Percentiles rank a stretch among this genome's conserved stretches.
Evolutionary conservation across 2,113 vertebrate species (phyloP).

Genomic region (Elephantulus edwardii): DNA sequence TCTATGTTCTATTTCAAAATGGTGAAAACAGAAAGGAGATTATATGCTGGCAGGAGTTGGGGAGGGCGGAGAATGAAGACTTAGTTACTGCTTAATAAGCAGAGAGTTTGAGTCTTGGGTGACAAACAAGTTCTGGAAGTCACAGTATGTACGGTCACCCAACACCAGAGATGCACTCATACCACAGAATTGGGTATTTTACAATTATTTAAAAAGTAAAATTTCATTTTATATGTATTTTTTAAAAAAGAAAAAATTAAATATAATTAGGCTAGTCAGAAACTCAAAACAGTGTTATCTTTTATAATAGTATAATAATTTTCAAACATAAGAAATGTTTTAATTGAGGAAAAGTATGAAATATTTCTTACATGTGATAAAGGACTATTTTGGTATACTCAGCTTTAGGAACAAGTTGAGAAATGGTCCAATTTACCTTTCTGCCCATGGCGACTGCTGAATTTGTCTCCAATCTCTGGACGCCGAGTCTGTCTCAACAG

Average conservation of each 20-base stretch:
- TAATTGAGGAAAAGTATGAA: neutral
- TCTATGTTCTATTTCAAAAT: neutral
- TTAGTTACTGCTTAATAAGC: neutral
- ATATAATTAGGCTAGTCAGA: neutral
- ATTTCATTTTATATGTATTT: neutral
- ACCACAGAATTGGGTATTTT: neutral
- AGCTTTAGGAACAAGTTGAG: neutral
- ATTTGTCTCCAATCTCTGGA: conserved; percentile 98
- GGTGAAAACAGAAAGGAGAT: neutral
- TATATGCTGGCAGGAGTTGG: neutral
- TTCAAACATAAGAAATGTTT: neutral
- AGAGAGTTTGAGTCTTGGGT: neutral
- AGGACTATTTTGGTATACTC: neutral
- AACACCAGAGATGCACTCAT: neutral
- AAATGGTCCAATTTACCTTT: conserved; percentile 88
- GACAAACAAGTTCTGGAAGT: neutral
- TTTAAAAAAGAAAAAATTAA: neutral
- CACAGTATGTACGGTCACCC: no score
- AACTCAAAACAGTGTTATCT: conserved; percentile 9
- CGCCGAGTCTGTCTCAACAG: conserved; percentile 96
- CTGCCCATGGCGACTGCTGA: conserved; percentile 98
- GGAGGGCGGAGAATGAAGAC: neutral
- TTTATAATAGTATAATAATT: neutral
- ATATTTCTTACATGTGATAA: neutral
- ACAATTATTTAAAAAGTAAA: neutral